Base-by-base conservation (phyloP, 2,797 vertebrate genomes). In the Aphelocoma californica region DNA sequence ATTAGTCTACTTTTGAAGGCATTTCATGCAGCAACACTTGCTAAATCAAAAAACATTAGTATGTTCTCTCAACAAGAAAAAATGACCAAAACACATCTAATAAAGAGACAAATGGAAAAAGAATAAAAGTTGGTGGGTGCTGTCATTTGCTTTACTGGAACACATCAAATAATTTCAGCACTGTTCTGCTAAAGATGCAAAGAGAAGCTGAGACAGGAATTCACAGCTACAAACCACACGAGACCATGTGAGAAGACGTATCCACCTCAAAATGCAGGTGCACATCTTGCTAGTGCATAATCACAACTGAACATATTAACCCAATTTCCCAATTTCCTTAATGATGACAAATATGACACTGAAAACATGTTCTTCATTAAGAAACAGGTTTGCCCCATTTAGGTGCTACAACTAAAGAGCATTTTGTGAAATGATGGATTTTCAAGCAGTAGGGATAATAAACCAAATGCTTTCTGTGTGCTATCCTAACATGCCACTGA, bases 171-270 rank as follows among this genome's bases (percentile, higher is more conserved):
- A 80, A 87, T 86, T 95, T 92, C 94, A 92, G 53, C 21, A 14
- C 15, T 57, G 72, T 88, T 97, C 81, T 67, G 69, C 92, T 96
- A 26, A 93, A 95, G 90, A 86, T 21, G 81, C 16, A 36, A 91
- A 91, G 77, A 90, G 67, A 83, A 92, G 82, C 86, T 90, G 88
- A 96, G 94, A 98, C 96, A 98, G 97, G 97, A 98, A 98, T 97
- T 97, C 96, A 97, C 97, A 98, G 91, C 95, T 96, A 70, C 42
- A 97, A 98, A 97, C 96, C 97, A 97, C 97, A 97, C 4, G 14
- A 91, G 71, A 77, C 66, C 86, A 81, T 3, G 86, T 62, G 86
- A 42, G n/a, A 34, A 73, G 85, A 90, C 18, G 18, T 10, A n/a
- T 14, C 58, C 86, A 81, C 66, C 69, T 70, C 94, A 38, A 75